Evolutionary conservation across 1,140 invertebrate species (phyloP), one percentile per base, ranked within the genome.

Genomic region (Agrypnia vestita): DNA sequence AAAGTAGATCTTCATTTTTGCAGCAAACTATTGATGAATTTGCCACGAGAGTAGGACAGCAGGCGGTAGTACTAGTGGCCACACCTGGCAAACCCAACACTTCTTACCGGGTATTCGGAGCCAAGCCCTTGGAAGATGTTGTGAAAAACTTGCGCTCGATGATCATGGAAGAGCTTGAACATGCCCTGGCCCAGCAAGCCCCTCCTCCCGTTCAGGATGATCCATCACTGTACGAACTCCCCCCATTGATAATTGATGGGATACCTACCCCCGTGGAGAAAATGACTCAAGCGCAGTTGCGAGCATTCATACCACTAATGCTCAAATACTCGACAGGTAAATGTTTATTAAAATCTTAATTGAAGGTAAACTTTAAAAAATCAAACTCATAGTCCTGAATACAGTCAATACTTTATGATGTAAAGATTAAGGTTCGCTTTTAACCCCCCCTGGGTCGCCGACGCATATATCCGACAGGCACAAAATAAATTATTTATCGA

Each of bases 201-300:
- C 97, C 97, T 64, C 96, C 97, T 17, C 95, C 96, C 77, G 93
- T 96, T 56, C 94, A 95, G 84, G 97, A 98, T 82, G 97, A 97
- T 89, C 96, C 97, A 1, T 95, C 95, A 59, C 90, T 98, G 49
- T 98, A 98, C 88, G 97, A 99, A 90, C 90, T 99, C 86, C 98
- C 98, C 71, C 97, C 97, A 15, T 90, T 99, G 49, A 97, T 98
- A 82, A 97, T 99, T 84, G 98, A 99, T 89, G 98, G 96, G 59
- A 99, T 99, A 86, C 98, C 98, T 44, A 99, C 97, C 53, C 97
- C 97, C 1, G 97, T 99, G 0, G 98, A 99, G 89, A 99, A 99
- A 92, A 99, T 99, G 98, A 99, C 98, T 19, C 98, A 99, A 88
- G 98, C 97, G 47, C 98, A 99, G 87, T 89, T 99, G 53, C 89